Conservation (phyloP, 2,888 invertebrate species). For the Pyrocoelia pectoralis region DNA sequence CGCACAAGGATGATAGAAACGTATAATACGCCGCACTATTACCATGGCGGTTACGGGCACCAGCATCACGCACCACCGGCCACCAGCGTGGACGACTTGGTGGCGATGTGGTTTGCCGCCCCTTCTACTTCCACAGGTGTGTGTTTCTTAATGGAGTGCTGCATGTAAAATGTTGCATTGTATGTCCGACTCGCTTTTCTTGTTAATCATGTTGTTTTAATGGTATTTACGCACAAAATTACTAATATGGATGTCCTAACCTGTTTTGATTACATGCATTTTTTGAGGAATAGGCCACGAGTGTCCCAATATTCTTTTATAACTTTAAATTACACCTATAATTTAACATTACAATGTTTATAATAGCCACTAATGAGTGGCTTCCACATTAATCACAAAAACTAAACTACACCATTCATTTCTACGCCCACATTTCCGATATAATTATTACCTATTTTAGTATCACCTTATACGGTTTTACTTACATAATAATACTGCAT, state of each 20-base stretch:
- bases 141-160: constrained; percentile 37
- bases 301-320: not conserved
- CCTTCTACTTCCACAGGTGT: constrained; percentile 58
- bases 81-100: constrained; percentile 76
- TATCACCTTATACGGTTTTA: constrained; percentile 45
- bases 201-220: constrained; percentile 14
- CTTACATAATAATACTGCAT: constrained; percentile 44
- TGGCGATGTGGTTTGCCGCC: constrained; percentile 77
- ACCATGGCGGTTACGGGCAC: constrained; percentile 46
- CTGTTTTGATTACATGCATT: not conserved
- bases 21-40: constrained; percentile 52
- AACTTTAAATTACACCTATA: constrained; percentile 10
- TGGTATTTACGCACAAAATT: constrained; percentile 7
- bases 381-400: constrained; percentile 31
- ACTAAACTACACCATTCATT: constrained; percentile 32
- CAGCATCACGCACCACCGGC: constrained; percentile 48
- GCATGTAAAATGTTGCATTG: constrained; percentile 23
- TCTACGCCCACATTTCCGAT: constrained; percentile 37
- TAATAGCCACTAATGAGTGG: constrained; percentile 11
- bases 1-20: constrained; percentile 52
- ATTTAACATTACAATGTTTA: constrained; percentile 13
- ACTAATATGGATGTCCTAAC: not conserved
- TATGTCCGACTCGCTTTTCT: constrained; percentile 18
- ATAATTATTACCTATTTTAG: constrained; percentile 44
- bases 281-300: not conserved